Evolutionary conservation across 2,113 vertebrate species (phyloP).

Genomic region (Lagopus leucura): DNA sequence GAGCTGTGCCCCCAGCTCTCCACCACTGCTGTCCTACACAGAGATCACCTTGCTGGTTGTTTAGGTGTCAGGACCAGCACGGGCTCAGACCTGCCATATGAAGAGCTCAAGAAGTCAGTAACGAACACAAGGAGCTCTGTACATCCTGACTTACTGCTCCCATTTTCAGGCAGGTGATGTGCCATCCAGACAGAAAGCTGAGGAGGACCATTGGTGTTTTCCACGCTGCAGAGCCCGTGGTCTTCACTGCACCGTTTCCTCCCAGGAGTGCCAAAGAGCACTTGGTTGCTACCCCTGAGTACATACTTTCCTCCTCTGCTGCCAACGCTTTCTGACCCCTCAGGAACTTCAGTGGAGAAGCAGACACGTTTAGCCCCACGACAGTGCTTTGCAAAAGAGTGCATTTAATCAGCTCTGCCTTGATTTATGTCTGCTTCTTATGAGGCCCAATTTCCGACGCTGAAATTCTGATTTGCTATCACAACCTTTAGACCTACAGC

Average conservation of each 20-base stretch:
- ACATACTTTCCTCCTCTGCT: not conserved
- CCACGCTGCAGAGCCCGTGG: not conserved
- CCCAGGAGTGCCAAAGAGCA: not conserved
- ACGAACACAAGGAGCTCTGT: not conserved
- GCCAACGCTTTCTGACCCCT: not conserved
- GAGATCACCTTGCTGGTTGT: not conserved
- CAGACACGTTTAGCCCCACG: not conserved
- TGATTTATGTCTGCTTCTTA: conserved; percentile 13
- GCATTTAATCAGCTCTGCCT: not conserved
- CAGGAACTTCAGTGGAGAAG: not conserved
- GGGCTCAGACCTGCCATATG: accelerated
- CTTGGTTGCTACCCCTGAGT: accelerated
- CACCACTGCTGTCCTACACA: not conserved
- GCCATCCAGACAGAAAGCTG: not conserved
- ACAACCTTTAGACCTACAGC: not conserved
- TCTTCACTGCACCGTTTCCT: not conserved
- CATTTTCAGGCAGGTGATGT: not conserved
- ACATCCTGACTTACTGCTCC: not conserved
- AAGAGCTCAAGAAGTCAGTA: not conserved
- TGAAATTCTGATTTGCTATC: not conserved
- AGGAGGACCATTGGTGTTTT: not conserved
- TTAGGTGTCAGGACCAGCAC: not conserved
- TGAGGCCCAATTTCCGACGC: not conserved
- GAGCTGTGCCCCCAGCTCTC: not conserved
- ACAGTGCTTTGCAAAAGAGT: not conserved